phyloP scores from a whole-genome alignment of 2,113 vertebrate genomes.

The Lasiurus borealis region DNA sequence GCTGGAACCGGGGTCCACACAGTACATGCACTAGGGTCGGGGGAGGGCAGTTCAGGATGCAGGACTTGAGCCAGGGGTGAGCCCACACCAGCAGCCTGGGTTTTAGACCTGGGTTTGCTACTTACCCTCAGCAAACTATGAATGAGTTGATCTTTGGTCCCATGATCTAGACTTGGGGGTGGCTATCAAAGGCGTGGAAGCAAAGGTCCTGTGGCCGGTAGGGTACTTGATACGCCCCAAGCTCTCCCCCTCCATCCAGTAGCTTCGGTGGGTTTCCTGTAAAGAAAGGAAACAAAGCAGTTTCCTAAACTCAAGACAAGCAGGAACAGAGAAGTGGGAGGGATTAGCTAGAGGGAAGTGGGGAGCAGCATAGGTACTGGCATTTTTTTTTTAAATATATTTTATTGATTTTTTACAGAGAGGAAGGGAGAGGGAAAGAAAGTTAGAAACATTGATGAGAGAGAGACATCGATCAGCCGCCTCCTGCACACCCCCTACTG shows the following conservation, averaged over 20 bases:
- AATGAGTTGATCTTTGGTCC: not conserved
- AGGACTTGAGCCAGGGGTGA: not conserved
- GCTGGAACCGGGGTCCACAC: not conserved
- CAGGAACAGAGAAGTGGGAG: not conserved
- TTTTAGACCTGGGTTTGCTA: not conserved
- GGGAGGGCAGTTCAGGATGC: too few relatives aligned
- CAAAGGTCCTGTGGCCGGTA: not conserved
- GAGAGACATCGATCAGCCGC: too few relatives aligned
- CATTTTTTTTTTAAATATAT: not conserved
- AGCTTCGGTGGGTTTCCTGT: not conserved
- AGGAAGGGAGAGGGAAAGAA: too few relatives aligned
- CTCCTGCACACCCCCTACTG: too few relatives aligned
- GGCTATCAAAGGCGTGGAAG: not conserved
- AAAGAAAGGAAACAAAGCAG: not conserved
- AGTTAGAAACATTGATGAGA: too few relatives aligned
- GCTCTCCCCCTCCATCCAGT: not conserved
- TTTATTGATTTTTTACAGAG: too few relatives aligned
- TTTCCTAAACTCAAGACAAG: not conserved
- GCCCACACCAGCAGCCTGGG: not conserved
- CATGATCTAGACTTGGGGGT: not conserved
- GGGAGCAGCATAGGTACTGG: not conserved
- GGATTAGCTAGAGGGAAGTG: not conserved
- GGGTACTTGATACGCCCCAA: not conserved
- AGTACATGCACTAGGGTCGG: too few relatives aligned
- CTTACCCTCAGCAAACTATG: not conserved